Base-by-base conservation (phyloP, 2,888 invertebrate species). In the Heteropelma amictum region DNA sequence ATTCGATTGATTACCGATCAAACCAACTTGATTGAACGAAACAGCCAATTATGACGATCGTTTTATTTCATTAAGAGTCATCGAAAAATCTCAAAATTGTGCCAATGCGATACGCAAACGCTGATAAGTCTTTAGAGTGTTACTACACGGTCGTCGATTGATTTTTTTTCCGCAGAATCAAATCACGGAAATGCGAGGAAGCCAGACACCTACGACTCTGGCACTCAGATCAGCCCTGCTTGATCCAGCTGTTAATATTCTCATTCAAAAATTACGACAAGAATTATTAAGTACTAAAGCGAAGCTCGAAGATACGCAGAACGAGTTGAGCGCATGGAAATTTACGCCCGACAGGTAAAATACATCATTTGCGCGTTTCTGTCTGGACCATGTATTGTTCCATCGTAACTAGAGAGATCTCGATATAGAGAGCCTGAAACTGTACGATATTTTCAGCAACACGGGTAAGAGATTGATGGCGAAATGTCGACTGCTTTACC, bases 391-490 rank as follows among this genome's bases (percentile, higher is more conserved):
- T n/a, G n/a, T n/a, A 1, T 2, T n/a, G n/a, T 23, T 6, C 7
- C 3, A 21, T 47, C 3, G 0, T 12, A 47, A 47, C 6, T 23
- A 1, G 12, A 35, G n/a, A 23, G 19, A 35, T 21, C 3, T 4
- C 6, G 4, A 12, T 35, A 35, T 38, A 35, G 12, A 14, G 10
- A 42, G 26, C n/a, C 38, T 70, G n/a, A n/a, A n/a, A n/a, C n/a
- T n/a, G n/a, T n/a, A n/a, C n/a, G n/a, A n/a, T n/a, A n/a, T n/a
- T 84, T 86, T 26, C 87, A 93, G 98, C 77, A 98, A 98, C 91
- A 98, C 98, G 51, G 99, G 99, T 78, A 99, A 98, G 90, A 94
- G 98, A 80, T 91, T 99, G 80, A 98, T 99, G 98, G 98, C 98
- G 7, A 98, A 98, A 89, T 99, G 98, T 88, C 93, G 98, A 76